phyloP scores from a whole-genome alignment of 2,113 vertebrate genomes.

The Ceyx cyanopectus region DNA sequence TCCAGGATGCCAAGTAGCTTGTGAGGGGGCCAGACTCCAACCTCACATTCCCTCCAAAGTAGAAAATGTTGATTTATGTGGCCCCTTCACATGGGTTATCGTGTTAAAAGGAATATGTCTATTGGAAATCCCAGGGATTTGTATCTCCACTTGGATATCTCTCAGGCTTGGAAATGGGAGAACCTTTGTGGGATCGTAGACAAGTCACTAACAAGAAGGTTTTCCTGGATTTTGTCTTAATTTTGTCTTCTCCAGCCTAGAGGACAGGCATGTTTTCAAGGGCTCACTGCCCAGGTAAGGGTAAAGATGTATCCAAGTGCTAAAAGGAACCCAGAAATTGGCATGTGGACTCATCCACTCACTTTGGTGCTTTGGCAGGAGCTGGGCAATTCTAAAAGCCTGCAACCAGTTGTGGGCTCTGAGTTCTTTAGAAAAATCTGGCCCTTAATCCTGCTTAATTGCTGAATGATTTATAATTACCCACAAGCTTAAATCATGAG shows the following conservation, averaged over 20 bases:
- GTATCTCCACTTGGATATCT: background rate
- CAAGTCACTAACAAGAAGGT: background rate
- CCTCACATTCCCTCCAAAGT: background rate
- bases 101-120: background rate
- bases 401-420: background rate
- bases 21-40: background rate
- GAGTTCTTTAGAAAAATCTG: background rate
- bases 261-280: background rate
- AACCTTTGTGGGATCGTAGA: background rate
- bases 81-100: background rate
- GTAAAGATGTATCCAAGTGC: background rate
- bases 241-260: background rate
- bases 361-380: background rate
- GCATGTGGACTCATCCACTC: background rate
- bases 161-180: background rate
- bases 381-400: background rate
- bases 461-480: background rate
- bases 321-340: background rate
- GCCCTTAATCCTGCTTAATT: background rate
- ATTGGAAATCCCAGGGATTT: background rate
- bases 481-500: background rate
- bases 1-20: background rate
- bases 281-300: background rate
- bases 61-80: background rate
- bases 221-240: background rate